phyloP scores from a whole-genome alignment of 64 coral and sea anemone genomes.

The Stichodactyla mertensii region DNA sequence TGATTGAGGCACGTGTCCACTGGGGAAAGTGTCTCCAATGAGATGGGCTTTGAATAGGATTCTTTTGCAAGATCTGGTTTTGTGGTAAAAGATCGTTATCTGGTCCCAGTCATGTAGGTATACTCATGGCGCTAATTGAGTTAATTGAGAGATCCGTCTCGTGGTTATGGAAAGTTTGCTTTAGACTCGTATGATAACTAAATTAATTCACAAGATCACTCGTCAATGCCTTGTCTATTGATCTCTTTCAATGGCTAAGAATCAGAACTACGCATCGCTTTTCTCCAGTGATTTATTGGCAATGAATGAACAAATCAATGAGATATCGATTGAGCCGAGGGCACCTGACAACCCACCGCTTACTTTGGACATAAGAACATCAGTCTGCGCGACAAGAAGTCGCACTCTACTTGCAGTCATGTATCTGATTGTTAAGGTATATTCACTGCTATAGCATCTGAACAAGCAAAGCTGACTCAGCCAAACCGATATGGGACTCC shows the following conservation, averaged over 20 bases:
- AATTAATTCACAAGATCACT: not conserved
- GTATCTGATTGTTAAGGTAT: not conserved
- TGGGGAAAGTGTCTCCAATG: not conserved
- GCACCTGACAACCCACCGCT: not conserved
- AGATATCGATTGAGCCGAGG: not conserved
- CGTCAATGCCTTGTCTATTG: not conserved
- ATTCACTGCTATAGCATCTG: not conserved
- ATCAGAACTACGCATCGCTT: not conserved
- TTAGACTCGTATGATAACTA: not conserved
- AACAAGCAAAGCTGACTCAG: not conserved
- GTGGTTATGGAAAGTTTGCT: not conserved
- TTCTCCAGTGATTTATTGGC: not conserved
- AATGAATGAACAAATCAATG: not conserved
- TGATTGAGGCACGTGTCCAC: not conserved
- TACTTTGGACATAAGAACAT: not conserved
- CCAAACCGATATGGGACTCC: not conserved
- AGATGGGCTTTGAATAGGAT: not conserved
- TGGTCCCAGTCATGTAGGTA: not conserved
- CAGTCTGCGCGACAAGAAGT: not conserved
- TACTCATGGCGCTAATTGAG: conserved; percentile 18
- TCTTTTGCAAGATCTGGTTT: not conserved
- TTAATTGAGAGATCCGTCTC: not conserved
- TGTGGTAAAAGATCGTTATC: conserved; percentile 9
- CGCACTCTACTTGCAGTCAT: not conserved
- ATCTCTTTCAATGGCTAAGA: not conserved